Evolutionary conservation across 2,113 vertebrate species (phyloP).

Genomic region (Pituophis catenifer): DNA sequence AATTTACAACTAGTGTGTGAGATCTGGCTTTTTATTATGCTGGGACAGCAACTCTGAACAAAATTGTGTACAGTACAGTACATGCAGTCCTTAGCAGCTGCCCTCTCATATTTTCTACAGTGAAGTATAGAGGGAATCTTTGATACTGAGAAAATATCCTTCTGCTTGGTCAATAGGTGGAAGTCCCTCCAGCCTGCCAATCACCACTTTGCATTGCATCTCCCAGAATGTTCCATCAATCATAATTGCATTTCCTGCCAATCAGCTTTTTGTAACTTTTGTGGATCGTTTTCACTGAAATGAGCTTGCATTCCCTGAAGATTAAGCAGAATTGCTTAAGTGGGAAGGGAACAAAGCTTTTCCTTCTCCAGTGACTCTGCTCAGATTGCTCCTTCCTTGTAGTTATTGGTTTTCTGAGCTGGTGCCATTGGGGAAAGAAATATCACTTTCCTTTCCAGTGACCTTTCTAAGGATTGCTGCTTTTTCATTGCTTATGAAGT

Average conservation of each 20-base stretch:
- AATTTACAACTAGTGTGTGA: background rate
- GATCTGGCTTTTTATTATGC: background rate
- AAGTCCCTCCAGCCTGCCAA: background rate
- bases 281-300: background rate
- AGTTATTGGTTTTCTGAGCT: background rate
- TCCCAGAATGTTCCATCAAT: background rate
- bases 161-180: background rate
- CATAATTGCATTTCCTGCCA: background rate
- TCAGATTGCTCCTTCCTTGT: background rate
- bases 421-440: background rate
- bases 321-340: background rate
- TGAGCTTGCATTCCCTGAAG: background rate
- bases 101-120: background rate
- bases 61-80: background rate
- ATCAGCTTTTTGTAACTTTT: background rate
- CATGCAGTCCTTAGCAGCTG: background rate
- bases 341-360: background rate
- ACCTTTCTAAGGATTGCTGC: background rate
- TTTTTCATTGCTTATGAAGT: background rate
- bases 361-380: background rate
- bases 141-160: background rate
- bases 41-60: background rate
- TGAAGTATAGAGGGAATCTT: background rate
- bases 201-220: background rate
- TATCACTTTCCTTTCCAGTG: background rate